A percentile compares a stretch with the other conserved stretches of the same genome.
phyloP scores from a whole-genome alignment of 53 echinoderm and acorn worm genomes.

The Astropecten irregularis region DNA sequence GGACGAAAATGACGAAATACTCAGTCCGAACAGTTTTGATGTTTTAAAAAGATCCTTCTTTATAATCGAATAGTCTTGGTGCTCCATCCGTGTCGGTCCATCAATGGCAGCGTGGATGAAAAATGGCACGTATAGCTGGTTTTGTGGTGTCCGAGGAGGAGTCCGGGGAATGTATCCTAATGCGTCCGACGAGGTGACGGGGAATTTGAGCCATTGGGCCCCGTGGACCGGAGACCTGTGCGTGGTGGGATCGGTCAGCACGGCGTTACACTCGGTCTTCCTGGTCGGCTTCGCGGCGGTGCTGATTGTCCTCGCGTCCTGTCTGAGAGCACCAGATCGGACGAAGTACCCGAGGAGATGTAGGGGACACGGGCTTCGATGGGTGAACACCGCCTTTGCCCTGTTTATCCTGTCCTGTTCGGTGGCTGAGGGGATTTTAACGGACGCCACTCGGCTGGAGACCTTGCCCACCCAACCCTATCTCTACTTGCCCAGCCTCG shows the following conservation, averaged over 20 bases:
- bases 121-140: too few species aligned
- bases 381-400: neutral
- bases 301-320: neutral
- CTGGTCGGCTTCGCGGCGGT: neutral
- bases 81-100: too few species aligned
- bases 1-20: too few species aligned
- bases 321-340: neutral
- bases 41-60: too few species aligned
- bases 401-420: neutral
- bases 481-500: constrained; percentile 40
- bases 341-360: neutral
- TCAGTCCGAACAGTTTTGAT: too few species aligned
- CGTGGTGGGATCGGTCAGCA: neutral
- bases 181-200: too few species aligned
- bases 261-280: constrained; percentile 14
- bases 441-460: constrained; percentile 11
- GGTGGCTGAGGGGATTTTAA: constrained; percentile 52
- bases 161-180: too few species aligned
- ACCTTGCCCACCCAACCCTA: constrained; percentile 47
- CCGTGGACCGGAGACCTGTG: constrained; percentile 20
- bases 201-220: neutral
- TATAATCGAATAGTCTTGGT: too few species aligned
- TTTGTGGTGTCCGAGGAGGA: too few species aligned
- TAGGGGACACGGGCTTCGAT: constrained; percentile 21
- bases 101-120: too few species aligned